Conservation (phyloP, 2,113 vertebrate species). For the Myanophis thanlyinensis region DNA sequence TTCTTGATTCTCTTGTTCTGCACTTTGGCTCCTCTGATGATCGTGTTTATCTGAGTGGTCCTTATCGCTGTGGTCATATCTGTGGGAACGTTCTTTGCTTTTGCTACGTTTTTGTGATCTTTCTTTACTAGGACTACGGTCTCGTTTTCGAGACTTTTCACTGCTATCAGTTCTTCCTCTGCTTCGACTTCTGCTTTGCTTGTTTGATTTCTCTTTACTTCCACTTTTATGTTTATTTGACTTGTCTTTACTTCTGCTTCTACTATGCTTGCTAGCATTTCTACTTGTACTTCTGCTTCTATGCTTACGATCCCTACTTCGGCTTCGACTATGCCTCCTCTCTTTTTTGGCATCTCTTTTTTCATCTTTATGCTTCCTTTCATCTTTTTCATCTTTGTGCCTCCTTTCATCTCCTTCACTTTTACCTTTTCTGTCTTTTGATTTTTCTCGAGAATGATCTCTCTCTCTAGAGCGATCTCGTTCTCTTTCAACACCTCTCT, state of each 20-base stretch:
- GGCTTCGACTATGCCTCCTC: conserved; percentile 80
- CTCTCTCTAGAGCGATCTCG: conserved; percentile 67
- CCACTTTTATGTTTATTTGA: conserved; percentile 81
- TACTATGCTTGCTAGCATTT: conserved; percentile 76
- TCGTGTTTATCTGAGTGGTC: conserved; percentile 81
- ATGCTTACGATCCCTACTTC: conserved; percentile 79
- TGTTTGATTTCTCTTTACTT: conserved; percentile 77
- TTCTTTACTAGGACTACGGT: conserved; percentile 81
- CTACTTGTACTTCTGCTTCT: conserved; percentile 77
- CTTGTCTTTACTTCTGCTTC: conserved; percentile 83
- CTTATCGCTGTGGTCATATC: conserved; percentile 80
- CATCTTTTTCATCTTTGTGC: conserved; percentile 80
- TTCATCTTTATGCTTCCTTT: conserved; percentile 83
- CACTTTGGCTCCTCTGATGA: conserved; percentile 81
- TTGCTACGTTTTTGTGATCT: conserved; percentile 83
- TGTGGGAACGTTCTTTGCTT: conserved; percentile 81
- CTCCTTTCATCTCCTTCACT: conserved; percentile 76
- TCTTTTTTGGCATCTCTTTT: conserved; percentile 79
- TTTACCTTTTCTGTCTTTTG: conserved; percentile 82
- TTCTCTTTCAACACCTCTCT: conserved; percentile 82
- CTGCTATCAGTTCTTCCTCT: conserved; percentile 76
- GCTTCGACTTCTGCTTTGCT: conserved; percentile 76
- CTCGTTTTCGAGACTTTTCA: conserved; percentile 85
- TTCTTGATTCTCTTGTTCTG: conserved; percentile 77
- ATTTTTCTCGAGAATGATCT: conserved; percentile 75